Base-by-base conservation (phyloP, 2,888 invertebrate genomes). In the Furcula furcula region DNA sequence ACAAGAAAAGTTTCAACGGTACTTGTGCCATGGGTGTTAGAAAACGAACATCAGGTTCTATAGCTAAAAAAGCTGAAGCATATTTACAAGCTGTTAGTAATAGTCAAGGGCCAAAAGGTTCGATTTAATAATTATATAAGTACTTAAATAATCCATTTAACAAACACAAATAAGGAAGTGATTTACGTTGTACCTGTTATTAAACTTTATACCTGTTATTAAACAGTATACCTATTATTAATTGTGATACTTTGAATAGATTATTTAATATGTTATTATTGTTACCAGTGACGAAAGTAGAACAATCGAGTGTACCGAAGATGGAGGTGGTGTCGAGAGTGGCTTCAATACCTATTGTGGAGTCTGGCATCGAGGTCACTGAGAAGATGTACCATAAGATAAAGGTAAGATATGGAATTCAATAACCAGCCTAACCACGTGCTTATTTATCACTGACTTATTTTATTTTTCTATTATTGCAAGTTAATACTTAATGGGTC, bases 281-380 rank as follows among this genome's bases (percentile, higher is more conserved):
- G 40, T 42, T 41, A 50, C 9, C 56, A 85, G 86, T 85, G 82
- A 64, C 70, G 13, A 69, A 66, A 27, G 63, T 61, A 14, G 65
- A 76, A 36, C 73, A 62, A 35, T 64, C 73, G 10, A 60, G 51
- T 31, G 41, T 91, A 43, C 90, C 91, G 32, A 91, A 90, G 50
- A 76, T 95, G 76, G 92, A 95, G 76, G 93, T 94, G 35, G 91
- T 97, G 7, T 91, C 92, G 28, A 90, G 95, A 47, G 92, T 97
- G 26, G 91, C 93, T 7, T 93, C 92, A 49, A 91, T 97, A 29
- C 97, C 97, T 0, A 92, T 97, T 35, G 93, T 97, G n/a, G 95
- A 94, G 67, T 92, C 93, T 20, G 92, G 96, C 25, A 92, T 94
- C 59, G 91, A 90, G 33, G 93, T 93, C 38, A 95, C 94, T 0